Percentiles rank a stretch among this genome's conserved stretches.
These are phyloP conservation scores for Melipona bicolor DNA, from an alignment of 2,888 invertebrate species.

Conservation along the genomic window DNA sequence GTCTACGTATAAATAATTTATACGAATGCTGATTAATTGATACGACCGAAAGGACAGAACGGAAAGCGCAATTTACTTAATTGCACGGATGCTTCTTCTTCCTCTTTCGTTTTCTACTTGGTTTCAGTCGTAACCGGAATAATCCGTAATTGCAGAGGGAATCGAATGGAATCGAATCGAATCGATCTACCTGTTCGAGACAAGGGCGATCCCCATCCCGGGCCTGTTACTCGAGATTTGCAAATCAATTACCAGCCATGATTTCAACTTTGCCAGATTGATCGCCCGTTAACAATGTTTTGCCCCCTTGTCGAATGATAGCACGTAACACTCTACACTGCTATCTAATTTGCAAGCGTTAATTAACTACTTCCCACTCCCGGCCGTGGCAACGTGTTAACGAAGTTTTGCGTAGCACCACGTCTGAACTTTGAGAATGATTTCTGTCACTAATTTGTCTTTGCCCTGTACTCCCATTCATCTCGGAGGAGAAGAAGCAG, in stretches of 20 bases:
- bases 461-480: background rate
- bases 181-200: conserved; percentile 5
- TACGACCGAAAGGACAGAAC: background rate
- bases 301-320: conserved; percentile 11
- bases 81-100: conserved; percentile 4
- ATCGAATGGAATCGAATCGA: conserved; percentile 6
- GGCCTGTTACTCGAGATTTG: conserved; percentile 22
- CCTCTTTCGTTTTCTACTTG: background rate
- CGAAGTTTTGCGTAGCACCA: conserved; percentile 6
- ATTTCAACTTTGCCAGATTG: conserved; percentile 6
- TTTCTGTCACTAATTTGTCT: background rate
- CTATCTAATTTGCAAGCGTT: conserved; percentile 40
- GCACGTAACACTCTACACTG: background rate
- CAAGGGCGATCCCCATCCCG: background rate
- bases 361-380: conserved; percentile 22
- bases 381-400: background rate
- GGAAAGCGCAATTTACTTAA: conserved; percentile 31
- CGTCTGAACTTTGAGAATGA: background rate
- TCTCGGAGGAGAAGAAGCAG: background rate
- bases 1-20: conserved; percentile 15
- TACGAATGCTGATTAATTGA: conserved; percentile 13
- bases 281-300: conserved; percentile 47
- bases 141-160: conserved; percentile 6
- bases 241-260: conserved; percentile 37
- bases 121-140: background rate